A percentile compares a stretch with the other conserved stretches of the same genome.
These are phyloP conservation scores for Halcyon smyrnensis DNA, from an alignment of 2,797 vertebrate genomes.

Conservation along the genomic window DNA sequence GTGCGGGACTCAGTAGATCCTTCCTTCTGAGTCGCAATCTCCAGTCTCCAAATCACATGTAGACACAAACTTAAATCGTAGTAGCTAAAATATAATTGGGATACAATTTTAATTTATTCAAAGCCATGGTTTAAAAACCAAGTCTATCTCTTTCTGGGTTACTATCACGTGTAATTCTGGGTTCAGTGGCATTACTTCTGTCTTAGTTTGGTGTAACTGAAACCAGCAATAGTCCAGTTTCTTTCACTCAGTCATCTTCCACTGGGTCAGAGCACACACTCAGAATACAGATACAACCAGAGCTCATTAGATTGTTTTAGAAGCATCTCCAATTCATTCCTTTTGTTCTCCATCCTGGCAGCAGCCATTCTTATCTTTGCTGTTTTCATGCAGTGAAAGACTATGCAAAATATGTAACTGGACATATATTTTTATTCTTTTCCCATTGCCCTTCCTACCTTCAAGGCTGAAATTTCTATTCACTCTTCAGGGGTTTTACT, in stretches of 20 bases:
- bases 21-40: background rate
- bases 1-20: background rate
- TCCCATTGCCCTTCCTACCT: rapidly evolving
- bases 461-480: background rate
- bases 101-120: background rate
- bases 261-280: background rate
- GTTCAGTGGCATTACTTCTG: background rate
- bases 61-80: background rate
- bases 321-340: background rate
- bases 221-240: background rate
- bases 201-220: background rate
- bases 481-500: conserved; percentile 14
- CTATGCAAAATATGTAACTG: conserved; percentile 50
- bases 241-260: background rate
- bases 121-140: background rate
- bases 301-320: background rate
- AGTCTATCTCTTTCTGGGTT: background rate
- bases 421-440: conserved; percentile 23
- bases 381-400: conserved; percentile 12
- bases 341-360: conserved; percentile 20
- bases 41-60: background rate
- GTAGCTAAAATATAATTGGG: background rate
- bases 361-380: background rate
- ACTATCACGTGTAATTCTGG: background rate
- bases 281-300: background rate